These are phyloP conservation scores for Myripristis jacobus DNA, from an alignment of 2,797 vertebrate species.

Conservation along the genomic window DNA sequence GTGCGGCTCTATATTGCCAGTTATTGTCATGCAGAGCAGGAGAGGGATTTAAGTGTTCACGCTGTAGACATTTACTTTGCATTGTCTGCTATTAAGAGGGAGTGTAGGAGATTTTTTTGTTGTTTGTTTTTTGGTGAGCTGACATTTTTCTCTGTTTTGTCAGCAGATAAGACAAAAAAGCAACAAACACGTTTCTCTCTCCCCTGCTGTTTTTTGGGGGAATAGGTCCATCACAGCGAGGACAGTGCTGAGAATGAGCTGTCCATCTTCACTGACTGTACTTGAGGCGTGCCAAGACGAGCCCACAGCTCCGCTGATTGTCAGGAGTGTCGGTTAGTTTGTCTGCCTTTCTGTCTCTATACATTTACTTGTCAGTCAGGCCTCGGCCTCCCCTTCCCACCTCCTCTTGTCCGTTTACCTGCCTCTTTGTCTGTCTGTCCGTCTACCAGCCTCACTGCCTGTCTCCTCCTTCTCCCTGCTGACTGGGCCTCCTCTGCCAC, in stretches of 20 bases:
- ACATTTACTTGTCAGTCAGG: constrained; percentile 64
- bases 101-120: background rate
- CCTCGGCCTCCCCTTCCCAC: constrained; percentile 27
- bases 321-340: constrained; percentile 50
- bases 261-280: constrained; percentile 61
- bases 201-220: constrained; percentile 36
- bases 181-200: constrained; percentile 13
- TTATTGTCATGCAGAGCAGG: background rate
- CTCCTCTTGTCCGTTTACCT: constrained; percentile 37
- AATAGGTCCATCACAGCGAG: constrained; percentile 41
- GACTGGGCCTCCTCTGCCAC: constrained; percentile 43
- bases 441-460: constrained; percentile 16
- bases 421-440: constrained; percentile 8
- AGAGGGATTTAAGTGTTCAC: background rate
- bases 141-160: constrained; percentile 33
- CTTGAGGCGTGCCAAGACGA: constrained; percentile 35
- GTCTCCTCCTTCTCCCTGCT: constrained; percentile 14
- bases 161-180: constrained; percentile 44
- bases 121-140: constrained; percentile 1
- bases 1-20: background rate
- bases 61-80: background rate
- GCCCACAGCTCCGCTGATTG: constrained; percentile 49
- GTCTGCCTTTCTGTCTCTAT: constrained; percentile 46
- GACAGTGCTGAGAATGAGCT: constrained; percentile 40
- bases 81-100: background rate